Evolutionary conservation across 1,140 invertebrate species (phyloP), one percentile per base, ranked within the genome.

Genomic region (Trachelipus rathkii): DNA sequence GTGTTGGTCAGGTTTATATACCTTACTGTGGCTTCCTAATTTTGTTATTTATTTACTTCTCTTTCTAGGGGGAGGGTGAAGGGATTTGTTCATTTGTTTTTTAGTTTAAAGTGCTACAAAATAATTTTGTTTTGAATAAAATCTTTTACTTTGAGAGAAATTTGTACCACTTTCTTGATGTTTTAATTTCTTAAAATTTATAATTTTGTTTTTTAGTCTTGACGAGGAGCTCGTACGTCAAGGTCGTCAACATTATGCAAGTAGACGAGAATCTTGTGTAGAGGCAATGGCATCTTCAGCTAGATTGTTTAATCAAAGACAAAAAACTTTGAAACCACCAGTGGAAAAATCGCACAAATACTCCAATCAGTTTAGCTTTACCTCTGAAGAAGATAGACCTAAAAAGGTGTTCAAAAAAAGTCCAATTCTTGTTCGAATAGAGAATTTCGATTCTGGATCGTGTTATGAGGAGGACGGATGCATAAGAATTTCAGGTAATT

Each of bases 171-270:
- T 68, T 23, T 68, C n/a, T 68, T 68, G 21, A 68, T 21, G 10
- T 10, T 5, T 68, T 19, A 68, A 0, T 67, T 10, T 67, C 19
- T 67, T 10, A 0, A 67, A 21, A 15, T 10, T 4, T 66, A 13
- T 67, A 67, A 33, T 33, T 33, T 33, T 33, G 6, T 33, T 33
- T 33, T 33, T 33, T 33, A 80, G 79, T 53, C 72, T 80, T 23
- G 79, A 80, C 44, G 79, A 80, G 74, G 79, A 80, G 68, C 74
- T 80, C 33, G 70, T 80, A 6, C 74, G 77, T 0, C 79, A 73
- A 13, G 79, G 79, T 21, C 76, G 79, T 0, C 79, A 80, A 71
- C 79, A 80, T 50, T 80, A 80, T 72, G 76, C 76, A 70, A 71
- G 33, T 10, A 73, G 79, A 11, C 71, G 79, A 10, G 79, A 80